These are phyloP conservation scores for Emmelina monodactyla DNA, from an alignment of 2,888 invertebrate species.

Conservation along the genomic window DNA sequence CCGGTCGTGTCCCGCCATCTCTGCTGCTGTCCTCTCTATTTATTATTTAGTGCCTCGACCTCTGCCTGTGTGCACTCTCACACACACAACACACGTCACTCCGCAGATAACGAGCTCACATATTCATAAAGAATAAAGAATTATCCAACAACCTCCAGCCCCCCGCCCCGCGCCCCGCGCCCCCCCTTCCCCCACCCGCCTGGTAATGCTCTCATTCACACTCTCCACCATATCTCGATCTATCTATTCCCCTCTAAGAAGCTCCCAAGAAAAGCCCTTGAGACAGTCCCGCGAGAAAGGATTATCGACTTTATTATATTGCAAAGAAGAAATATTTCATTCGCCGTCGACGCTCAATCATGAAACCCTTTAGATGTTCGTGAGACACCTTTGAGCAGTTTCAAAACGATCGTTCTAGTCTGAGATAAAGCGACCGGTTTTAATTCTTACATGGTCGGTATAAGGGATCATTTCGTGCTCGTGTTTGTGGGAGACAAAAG, in stretches of 20 bases:
- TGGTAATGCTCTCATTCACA: conserved; percentile 63
- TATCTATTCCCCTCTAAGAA: conserved; percentile 56
- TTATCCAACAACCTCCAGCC: conserved; percentile 49
- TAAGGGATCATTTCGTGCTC: conserved; percentile 49
- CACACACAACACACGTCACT: conserved; percentile 42
- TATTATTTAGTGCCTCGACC: conserved; percentile 58
- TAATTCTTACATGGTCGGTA: conserved; percentile 58
- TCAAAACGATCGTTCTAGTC: conserved; percentile 55
- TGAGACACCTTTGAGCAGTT: conserved; percentile 34
- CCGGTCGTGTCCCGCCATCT: conserved; percentile 60
- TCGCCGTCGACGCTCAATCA: conserved; percentile 40
- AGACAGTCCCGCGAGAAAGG: conserved; percentile 36
- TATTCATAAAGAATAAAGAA: conserved; percentile 67
- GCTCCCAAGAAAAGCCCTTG: conserved; percentile 41
- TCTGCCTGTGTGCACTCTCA: conserved; percentile 23
- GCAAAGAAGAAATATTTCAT: conserved; percentile 62
- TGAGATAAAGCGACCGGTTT: conserved; percentile 51
- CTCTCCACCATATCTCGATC: conserved; percentile 57
- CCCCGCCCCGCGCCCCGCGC: conserved; percentile 34
- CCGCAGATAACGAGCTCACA: conserved; percentile 61
- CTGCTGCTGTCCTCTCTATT: conserved; percentile 54
- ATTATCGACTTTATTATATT: conserved; percentile 65
- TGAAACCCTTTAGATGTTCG: conserved; percentile 56
- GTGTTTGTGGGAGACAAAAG: conserved; percentile 38
- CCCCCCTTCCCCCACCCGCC: conserved; percentile 33